Conservation (phyloP, 2,797 vertebrate species). For the Parambassis ranga region DNA sequence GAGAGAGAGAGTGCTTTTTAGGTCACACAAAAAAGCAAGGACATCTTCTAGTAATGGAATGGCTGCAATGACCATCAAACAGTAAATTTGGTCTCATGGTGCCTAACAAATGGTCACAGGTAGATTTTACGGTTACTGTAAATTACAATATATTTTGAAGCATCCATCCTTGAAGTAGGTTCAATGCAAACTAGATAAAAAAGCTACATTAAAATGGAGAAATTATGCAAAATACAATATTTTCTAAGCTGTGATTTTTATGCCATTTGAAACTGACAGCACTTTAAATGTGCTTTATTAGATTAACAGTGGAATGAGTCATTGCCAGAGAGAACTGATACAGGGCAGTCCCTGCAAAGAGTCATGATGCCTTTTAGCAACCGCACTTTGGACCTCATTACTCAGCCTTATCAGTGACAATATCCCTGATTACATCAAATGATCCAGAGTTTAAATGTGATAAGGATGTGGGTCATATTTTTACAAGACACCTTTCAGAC, state of each 20-base stretch:
- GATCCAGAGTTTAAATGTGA: slow-evolving; percentile 17
- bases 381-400: slow-evolving; percentile 37
- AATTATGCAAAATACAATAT: background rate
- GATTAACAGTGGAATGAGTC: slow-evolving; percentile 16
- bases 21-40: slow-evolving; percentile 77
- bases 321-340: slow-evolving; percentile 3
- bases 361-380: slow-evolving; percentile 1
- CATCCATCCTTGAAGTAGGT: background rate
- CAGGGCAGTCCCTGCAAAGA: slow-evolving; percentile 1
- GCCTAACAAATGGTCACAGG: slow-evolving; percentile 47
- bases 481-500: background rate
- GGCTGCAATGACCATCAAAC: slow-evolving; percentile 54
- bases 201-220: too few species aligned
- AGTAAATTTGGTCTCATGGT: slow-evolving; percentile 46
- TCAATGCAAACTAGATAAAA: too few species aligned
- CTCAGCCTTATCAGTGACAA: slow-evolving; percentile 27
- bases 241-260: background rate
- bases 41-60: slow-evolving; percentile 74
- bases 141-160: slow-evolving; percentile 26
- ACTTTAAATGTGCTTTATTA: slow-evolving; percentile 14
- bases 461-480: slow-evolving; percentile 7
- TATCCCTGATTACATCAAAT: slow-evolving; percentile 26
- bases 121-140: slow-evolving; percentile 21
- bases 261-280: background rate
- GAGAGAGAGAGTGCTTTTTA: slow-evolving; percentile 55